Conservation (phyloP, 2,113 vertebrate species). For the Xenopus borealis region DNA sequence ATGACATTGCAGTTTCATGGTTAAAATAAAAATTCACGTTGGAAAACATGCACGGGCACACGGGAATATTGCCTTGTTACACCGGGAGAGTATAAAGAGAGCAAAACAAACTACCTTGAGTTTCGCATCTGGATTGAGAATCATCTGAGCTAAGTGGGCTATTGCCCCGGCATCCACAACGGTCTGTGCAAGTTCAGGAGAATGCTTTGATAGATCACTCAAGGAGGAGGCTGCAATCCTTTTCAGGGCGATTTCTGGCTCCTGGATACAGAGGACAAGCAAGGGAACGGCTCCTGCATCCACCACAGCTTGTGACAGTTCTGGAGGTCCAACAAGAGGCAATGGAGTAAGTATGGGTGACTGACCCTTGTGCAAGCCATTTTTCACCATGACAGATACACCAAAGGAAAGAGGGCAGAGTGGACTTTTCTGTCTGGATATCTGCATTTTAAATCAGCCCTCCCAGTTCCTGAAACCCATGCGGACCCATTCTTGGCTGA, state of each 20-base stretch:
- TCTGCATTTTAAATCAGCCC: slow-evolving; percentile 83
- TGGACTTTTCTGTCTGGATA: slow-evolving; percentile 69
- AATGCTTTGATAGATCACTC: slow-evolving; percentile 91
- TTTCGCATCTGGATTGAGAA: slow-evolving; percentile 83
- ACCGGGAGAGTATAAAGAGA: too few relatives aligned
- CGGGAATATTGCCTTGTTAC: too few relatives aligned
- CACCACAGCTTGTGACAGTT: slow-evolving; percentile 90
- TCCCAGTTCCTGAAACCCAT: slow-evolving; percentile 72
- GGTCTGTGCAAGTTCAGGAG: slow-evolving; percentile 85
- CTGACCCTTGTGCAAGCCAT: slow-evolving; percentile 80
- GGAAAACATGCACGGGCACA: too few relatives aligned
- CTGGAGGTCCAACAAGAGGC: slow-evolving; percentile 80
- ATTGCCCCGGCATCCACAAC: slow-evolving; percentile 86
- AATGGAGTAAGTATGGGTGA: slow-evolving; percentile 80
- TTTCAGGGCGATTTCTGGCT: slow-evolving; percentile 91
- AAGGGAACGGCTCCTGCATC: slow-evolving; percentile 88
- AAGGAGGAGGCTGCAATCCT: slow-evolving; percentile 87
- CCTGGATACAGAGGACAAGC: slow-evolving; percentile 86
- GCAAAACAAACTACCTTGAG: slow-evolving; percentile 76
- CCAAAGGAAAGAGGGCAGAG: slow-evolving; percentile 71
- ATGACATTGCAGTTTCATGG: too few relatives aligned
- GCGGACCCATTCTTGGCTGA: slow-evolving; percentile 74
- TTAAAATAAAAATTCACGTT: too few relatives aligned
- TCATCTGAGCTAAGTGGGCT: slow-evolving; percentile 87
- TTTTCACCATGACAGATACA: slow-evolving; percentile 82